Percentiles rank a stretch among this genome's conserved stretches.
Evolutionary conservation across 2,888 invertebrate genomes (phyloP).

Genomic region (Unio delphinus): DNA sequence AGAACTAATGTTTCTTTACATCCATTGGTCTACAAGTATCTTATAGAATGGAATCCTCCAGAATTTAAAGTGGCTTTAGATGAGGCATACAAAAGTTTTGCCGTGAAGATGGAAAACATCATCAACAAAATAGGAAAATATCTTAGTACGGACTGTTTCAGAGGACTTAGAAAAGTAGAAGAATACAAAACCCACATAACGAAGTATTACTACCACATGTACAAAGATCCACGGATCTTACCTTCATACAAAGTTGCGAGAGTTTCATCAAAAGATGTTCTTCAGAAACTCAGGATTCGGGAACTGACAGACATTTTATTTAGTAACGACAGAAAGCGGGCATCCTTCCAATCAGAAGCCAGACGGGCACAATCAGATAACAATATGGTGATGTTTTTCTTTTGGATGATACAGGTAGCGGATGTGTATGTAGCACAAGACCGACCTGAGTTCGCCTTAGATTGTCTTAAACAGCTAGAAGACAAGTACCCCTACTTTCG

Average conservation of each 20-base stretch:
- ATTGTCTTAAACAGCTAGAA: no score
- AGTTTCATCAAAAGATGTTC: conserved; percentile 7
- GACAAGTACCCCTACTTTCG: conserved; percentile 4
- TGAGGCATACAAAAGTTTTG: conserved; percentile 17
- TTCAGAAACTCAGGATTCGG: conserved; percentile 24
- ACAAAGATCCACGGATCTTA: conserved; percentile 10
- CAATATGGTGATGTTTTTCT: no score
- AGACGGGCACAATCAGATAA: no score
- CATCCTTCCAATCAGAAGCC: no score
- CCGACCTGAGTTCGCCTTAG: no score
- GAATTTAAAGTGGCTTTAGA: conserved; percentile 1
- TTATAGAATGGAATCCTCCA: conserved; percentile 20
- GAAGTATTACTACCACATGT: conserved; percentile 20
- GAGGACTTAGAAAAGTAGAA: conserved; percentile 19
- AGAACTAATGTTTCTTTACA: conserved; percentile 18
- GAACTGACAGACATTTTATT: conserved; percentile 29
- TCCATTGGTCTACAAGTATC: conserved; percentile 24
- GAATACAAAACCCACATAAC: conserved; percentile 18
- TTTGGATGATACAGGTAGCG: no score
- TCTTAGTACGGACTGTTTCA: conserved; percentile 16
- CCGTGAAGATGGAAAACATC: conserved; percentile 17
- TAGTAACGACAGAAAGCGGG: conserved; percentile 20
- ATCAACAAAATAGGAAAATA: conserved; percentile 13
- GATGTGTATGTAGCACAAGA: no score
- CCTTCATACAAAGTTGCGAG: conserved; percentile 10